These are phyloP conservation scores for Nyctibius bracteatus DNA, from an alignment of 2,113 vertebrate species.

Conservation along the genomic window DNA sequence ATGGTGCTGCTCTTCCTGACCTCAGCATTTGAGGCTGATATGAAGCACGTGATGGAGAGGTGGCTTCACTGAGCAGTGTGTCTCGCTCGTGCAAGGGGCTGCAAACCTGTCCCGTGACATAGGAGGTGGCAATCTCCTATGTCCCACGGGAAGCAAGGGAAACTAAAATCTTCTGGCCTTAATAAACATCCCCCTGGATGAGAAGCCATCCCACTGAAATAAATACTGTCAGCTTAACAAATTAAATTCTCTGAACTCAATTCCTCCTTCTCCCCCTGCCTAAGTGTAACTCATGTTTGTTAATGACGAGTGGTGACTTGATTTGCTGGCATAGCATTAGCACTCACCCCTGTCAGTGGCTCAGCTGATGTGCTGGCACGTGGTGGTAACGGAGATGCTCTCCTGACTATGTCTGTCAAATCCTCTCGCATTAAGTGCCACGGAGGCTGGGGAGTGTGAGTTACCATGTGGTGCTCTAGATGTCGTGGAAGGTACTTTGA, in stretches of 20 bases:
- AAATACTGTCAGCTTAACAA: not conserved
- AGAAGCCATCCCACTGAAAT: not conserved
- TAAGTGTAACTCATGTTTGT: not conserved
- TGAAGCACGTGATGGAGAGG: accelerated
- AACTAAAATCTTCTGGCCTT: not conserved
- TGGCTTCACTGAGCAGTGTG: accelerated
- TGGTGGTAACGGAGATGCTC: not conserved
- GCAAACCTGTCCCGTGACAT: not conserved
- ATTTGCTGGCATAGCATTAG: not conserved
- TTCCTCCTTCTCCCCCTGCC: not conserved
- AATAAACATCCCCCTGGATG: not conserved
- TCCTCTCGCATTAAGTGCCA: not conserved
- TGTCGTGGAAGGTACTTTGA: not conserved
- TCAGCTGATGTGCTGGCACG: not conserved
- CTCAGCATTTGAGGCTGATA: not conserved
- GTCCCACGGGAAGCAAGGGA: accelerated
- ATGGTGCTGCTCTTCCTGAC: not conserved
- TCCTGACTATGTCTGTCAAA: not conserved
- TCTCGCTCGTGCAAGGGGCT: accelerated
- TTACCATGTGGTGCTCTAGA: not conserved
- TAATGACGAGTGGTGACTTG: not conserved
- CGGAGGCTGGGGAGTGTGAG: not conserved
- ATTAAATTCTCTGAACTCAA: not conserved
- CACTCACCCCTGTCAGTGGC: not conserved
- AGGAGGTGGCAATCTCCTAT: not conserved